Conservation (phyloP, 2,888 invertebrate species). For the Lottia scabra region DNA sequence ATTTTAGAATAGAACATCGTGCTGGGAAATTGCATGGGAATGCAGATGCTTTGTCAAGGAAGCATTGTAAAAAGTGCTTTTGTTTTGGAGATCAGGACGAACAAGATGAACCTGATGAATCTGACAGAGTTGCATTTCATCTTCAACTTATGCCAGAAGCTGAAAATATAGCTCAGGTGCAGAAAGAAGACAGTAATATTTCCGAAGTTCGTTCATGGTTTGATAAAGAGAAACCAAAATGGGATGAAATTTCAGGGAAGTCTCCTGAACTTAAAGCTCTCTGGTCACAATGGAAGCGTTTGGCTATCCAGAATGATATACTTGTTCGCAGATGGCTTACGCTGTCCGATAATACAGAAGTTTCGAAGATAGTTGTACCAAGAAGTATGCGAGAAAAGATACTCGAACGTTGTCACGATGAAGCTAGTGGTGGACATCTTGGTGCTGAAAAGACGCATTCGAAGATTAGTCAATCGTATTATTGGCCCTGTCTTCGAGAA, state of each 20-base stretch:
- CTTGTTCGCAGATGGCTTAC: no score
- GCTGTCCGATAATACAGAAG: no score
- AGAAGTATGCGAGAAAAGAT: not conserved
- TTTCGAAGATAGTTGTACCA: not conserved
- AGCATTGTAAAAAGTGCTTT: constrained; percentile 1
- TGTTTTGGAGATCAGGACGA: not conserved
- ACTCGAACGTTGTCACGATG: not conserved
- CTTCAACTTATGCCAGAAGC: no score
- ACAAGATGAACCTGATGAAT: no score
- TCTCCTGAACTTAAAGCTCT: not conserved
- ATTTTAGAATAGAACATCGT: constrained; percentile 10
- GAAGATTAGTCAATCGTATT: not conserved
- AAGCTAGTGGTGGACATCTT: not conserved
- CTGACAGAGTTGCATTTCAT: no score
- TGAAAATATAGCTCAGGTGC: not conserved
- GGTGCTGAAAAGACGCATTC: not conserved
- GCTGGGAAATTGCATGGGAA: not conserved
- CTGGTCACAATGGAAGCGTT: not conserved
- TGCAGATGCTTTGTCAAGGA: constrained; percentile 4
- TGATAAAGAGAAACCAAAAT: no score
- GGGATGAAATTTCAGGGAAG: no score
- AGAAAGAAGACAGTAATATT: no score
- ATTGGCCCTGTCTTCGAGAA: constrained; percentile 4
- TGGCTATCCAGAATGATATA: not conserved
- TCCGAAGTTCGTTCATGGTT: no score